A percentile compares a stretch with the other conserved stretches of the same genome.
Evolutionary conservation across 2,797 vertebrate genomes (phyloP).

Genomic region (Argentina silus): DNA sequence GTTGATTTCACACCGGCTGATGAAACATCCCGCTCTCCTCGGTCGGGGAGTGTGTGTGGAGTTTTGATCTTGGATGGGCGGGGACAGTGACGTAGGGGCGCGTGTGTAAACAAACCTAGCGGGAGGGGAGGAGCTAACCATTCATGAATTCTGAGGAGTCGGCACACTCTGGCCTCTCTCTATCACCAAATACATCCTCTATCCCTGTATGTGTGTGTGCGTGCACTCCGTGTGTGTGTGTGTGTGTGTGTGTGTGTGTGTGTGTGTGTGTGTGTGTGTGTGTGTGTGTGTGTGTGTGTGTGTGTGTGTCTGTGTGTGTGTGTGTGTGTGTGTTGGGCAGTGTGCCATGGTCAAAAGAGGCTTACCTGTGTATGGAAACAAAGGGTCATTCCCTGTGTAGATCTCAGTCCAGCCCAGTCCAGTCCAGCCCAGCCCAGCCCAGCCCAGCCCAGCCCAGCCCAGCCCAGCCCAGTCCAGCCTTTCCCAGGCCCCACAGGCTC

Average conservation of each 20-base stretch:
- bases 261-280: no score
- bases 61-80: slow-evolving; percentile 24
- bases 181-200: no score
- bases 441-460: no score
- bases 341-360: slow-evolving; percentile 38
- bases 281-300: slow-evolving; percentile 22
- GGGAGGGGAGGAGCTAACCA: slow-evolving; percentile 21
- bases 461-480: no score
- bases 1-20: slow-evolving; percentile 13
- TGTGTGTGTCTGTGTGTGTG: no score
- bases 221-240: no score
- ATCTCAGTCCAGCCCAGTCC: no score
- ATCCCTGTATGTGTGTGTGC: no score
- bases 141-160: slow-evolving; percentile 31
- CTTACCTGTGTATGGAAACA: slow-evolving; percentile 46
- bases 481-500: slow-evolving; percentile 12
- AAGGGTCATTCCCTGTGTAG: background rate
- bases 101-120: slow-evolving; percentile 47
- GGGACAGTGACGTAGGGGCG: background rate
- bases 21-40: slow-evolving; percentile 53
- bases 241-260: no score
- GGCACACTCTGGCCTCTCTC: no score
- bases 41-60: background rate
- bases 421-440: no score
- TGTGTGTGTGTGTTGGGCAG: no score